phyloP scores from a whole-genome alignment of 2,113 vertebrate genomes.

The Plecturocebus donacophilus region DNA sequence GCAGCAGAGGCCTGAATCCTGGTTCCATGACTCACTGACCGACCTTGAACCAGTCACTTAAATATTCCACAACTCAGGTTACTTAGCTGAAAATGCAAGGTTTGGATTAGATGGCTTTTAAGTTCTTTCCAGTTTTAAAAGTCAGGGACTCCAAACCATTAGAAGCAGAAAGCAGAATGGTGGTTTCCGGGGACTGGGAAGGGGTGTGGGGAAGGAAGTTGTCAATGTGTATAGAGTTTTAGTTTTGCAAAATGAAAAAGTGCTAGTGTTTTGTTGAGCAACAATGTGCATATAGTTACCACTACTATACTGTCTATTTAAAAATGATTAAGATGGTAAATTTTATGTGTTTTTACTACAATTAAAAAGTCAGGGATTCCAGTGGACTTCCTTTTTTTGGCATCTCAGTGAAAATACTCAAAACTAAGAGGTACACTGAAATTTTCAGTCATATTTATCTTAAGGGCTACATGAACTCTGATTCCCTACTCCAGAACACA shows the following conservation, averaged over 20 bases:
- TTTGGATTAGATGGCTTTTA: neutral
- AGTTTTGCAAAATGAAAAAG: slow-evolving; percentile 14
- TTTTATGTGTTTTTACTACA: neutral
- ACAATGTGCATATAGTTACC: neutral
- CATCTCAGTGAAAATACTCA: neutral
- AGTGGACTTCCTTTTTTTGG: neutral
- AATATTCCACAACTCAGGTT: neutral
- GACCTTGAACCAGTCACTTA: neutral
- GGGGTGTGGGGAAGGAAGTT: neutral
- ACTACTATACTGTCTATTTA: neutral
- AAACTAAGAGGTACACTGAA: neutral
- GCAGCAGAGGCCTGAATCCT: neutral
- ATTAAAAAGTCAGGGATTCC: neutral
- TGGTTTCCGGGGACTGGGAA: neutral
- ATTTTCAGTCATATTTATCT: neutral
- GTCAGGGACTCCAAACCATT: neutral
- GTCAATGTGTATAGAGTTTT: neutral
- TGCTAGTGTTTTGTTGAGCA: neutral
- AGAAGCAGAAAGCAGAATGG: slow-evolving; percentile 14
- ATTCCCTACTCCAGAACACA: neutral
- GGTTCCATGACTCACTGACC: neutral
- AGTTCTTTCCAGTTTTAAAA: slow-evolving; percentile 27
- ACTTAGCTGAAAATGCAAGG: neutral
- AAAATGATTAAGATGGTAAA: neutral
- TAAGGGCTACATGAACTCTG: neutral